These are phyloP conservation scores for Candoia aspera DNA, from an alignment of 2,113 vertebrate species.

Conservation along the genomic window DNA sequence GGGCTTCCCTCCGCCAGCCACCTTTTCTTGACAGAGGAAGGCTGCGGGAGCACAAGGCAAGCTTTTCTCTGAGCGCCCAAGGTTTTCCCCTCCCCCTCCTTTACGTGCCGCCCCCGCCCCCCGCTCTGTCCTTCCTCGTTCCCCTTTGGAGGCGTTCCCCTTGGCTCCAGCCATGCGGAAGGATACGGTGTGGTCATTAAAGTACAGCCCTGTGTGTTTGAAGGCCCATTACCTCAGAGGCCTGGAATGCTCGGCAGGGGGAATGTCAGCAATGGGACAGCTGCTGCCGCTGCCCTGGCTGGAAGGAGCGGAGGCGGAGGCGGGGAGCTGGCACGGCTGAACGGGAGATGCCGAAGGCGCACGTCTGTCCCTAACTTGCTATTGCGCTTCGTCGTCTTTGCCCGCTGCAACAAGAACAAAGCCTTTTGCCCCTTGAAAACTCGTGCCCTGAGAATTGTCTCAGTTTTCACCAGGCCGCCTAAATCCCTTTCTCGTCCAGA, in stretches of 20 bases:
- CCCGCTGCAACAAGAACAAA: neutral
- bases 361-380: neutral
- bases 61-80: neutral
- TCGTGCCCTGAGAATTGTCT: neutral
- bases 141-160: constrained; percentile 69
- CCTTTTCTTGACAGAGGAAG: constrained; percentile 25
- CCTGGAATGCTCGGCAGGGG: constrained; percentile 88
- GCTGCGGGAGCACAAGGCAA: constrained; percentile 20
- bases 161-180: constrained; percentile 71
- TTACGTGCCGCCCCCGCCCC: neutral
- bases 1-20: constrained; percentile 43
- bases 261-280: constrained; percentile 80
- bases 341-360: neutral
- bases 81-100: neutral
- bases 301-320: neutral
- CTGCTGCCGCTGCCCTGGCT: constrained; percentile 67
- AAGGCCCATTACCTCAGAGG: constrained; percentile 87
- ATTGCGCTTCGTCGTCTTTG: neutral
- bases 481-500: neutral
- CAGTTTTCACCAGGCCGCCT: neutral
- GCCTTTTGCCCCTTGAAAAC: neutral
- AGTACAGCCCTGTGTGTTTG: constrained; percentile 62
- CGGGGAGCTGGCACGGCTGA: neutral
- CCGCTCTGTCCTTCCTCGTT: constrained; percentile 27
- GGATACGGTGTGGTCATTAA: constrained; percentile 71